Conservation (phyloP, 2,888 invertebrate species). For the Caenorhabditis sp. region DNA sequence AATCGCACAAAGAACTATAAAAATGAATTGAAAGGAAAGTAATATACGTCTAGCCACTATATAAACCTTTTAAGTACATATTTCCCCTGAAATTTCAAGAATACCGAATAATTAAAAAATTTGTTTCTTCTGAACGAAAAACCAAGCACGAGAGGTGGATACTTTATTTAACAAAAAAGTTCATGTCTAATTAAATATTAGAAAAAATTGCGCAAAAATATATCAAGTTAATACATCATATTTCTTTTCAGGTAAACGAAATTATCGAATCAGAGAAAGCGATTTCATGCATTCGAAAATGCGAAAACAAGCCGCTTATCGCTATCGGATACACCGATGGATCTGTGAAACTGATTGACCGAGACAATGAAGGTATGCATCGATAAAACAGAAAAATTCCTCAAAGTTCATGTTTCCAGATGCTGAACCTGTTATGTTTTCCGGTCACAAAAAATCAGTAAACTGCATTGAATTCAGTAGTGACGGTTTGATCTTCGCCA, state of each 20-base stretch:
- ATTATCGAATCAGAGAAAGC: constrained; percentile 76
- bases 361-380: constrained; percentile 16
- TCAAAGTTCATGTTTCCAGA: constrained; percentile 31
- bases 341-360: constrained; percentile 74
- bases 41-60: too few species aligned
- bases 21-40: too few species aligned
- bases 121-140: too few species aligned
- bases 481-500: constrained; percentile 84
- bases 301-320: constrained; percentile 81
- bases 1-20: too few species aligned
- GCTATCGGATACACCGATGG: constrained; percentile 91
- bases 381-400: neutral
- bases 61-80: too few species aligned
- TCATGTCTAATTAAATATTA: too few species aligned
- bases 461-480: constrained; percentile 84
- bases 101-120: too few species aligned
- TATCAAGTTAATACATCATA: too few species aligned
- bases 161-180: too few species aligned
- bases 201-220: too few species aligned
- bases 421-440: constrained; percentile 79
- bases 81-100: too few species aligned
- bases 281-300: constrained; percentile 81
- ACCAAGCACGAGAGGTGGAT: too few species aligned
- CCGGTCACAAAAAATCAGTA: constrained; percentile 86
- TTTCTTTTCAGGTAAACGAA: constrained; percentile 57